Evolutionary conservation across 2,888 invertebrate genomes (phyloP).

Genomic region (Villa cingulata): DNA sequence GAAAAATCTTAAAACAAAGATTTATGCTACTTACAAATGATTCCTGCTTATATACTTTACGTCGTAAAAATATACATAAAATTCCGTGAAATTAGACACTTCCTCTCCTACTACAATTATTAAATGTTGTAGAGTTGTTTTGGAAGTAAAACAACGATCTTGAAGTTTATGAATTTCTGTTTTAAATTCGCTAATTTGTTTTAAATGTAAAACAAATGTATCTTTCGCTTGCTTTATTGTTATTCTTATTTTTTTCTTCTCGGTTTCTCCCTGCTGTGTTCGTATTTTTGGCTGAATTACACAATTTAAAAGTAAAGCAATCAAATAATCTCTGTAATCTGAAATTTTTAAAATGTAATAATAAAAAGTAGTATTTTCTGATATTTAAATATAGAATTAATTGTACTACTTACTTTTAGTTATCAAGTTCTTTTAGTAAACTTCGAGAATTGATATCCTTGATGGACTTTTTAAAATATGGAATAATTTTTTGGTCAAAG

Average conservation of each 20-base stretch:
- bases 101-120: too few relatives aligned
- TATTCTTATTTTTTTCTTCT: neutral
- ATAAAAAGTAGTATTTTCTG: neutral
- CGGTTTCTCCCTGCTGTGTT: neutral
- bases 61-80: too few relatives aligned
- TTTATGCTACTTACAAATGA: too few relatives aligned
- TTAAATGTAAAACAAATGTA: neutral
- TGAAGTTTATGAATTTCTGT: neutral
- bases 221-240: neutral
- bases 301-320: neutral
- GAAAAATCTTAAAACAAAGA: too few relatives aligned
- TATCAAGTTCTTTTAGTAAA: neutral
- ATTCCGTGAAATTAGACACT: too few relatives aligned
- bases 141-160: too few relatives aligned
- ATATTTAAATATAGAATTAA: neutral
- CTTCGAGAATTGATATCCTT: neutral
- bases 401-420: neutral
- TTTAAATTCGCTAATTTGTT: neutral
- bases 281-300: neutral
- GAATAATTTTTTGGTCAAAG: slow-evolving; percentile 1
- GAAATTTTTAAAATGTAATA: neutral
- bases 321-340: slow-evolving; percentile 2
- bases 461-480: neutral
- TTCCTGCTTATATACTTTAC: too few relatives aligned
- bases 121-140: too few relatives aligned